Evolutionary conservation across 2,113 vertebrate species (phyloP).

Genomic region (Laticauda colubrina): DNA sequence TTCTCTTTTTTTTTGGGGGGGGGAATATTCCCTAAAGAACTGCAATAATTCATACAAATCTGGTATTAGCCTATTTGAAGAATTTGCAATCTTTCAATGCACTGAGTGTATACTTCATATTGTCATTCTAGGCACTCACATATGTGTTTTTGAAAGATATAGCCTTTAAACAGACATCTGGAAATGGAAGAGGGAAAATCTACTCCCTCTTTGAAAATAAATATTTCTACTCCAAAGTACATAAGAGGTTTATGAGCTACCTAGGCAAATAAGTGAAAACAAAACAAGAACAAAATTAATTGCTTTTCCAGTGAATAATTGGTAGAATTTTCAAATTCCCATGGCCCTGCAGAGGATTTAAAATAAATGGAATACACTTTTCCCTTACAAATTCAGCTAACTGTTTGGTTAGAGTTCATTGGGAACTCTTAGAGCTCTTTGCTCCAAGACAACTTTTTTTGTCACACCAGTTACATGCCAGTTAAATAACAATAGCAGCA

Average conservation of each 20-base stretch:
- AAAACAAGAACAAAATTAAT: neutral
- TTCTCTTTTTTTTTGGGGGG: neutral
- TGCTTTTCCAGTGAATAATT: neutral
- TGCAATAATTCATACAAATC: constrained; percentile 5
- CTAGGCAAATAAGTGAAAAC: neutral
- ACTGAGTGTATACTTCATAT: neutral
- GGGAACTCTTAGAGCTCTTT: neutral
- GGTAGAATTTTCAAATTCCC: neutral
- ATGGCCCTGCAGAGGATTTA: neutral
- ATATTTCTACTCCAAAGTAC: neutral
- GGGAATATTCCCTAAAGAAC: neutral
- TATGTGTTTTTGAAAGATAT: neutral
- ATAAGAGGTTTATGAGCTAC: neutral
- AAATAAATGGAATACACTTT: neutral
- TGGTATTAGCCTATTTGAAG: neutral
- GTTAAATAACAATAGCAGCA: neutral
- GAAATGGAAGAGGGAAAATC: neutral
- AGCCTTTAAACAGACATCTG: neutral
- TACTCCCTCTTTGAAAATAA: neutral
- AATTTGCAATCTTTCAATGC: neutral
- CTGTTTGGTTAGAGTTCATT: neutral
- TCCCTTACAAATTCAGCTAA: neutral
- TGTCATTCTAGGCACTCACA: neutral
- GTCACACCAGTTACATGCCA: neutral
- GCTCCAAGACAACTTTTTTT: neutral